A percentile compares a stretch with the other conserved stretches of the same genome.
Conservation (phyloP, 1,140 invertebrate species). For the Papilio machaon region DNA sequence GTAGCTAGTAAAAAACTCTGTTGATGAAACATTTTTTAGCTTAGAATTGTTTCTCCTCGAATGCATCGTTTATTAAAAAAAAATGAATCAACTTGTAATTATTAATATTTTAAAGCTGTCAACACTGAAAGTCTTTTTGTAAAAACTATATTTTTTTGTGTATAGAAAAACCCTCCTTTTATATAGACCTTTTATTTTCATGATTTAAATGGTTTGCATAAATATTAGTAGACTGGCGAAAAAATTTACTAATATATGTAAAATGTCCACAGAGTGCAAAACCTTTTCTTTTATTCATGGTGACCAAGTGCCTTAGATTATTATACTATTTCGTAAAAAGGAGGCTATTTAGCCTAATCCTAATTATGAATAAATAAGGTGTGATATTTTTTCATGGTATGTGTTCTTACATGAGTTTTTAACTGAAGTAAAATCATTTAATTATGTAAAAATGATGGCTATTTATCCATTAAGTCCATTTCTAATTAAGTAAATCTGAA, state of each 20-base stretch:
- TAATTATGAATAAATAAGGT: not conserved
- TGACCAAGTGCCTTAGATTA: conserved; percentile 1
- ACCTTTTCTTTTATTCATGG: not conserved
- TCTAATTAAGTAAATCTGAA: not conserved
- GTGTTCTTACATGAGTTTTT: not conserved
- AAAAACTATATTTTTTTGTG: not conserved
- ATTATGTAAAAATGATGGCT: not conserved
- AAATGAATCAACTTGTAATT: no score
- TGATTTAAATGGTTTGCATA: not conserved
- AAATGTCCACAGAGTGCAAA: not conserved
- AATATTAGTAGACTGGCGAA: not conserved
- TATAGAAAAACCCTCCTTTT: not conserved
- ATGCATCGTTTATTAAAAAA: no score
- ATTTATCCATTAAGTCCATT: not conserved
- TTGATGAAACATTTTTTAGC: no score
- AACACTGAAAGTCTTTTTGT: no score
- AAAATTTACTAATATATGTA: not conserved
- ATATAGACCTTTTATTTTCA: not conserved
- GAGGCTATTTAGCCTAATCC: not conserved
- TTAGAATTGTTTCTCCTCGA: no score
- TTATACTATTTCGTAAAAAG: not conserved
- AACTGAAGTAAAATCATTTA: not conserved
- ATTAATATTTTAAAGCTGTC: no score
- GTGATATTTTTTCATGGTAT: not conserved
- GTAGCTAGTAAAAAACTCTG: not conserved